These are phyloP conservation scores for Rhinogobio ventralis DNA, from an alignment of 2,797 vertebrate genomes.

Conservation along the genomic window DNA sequence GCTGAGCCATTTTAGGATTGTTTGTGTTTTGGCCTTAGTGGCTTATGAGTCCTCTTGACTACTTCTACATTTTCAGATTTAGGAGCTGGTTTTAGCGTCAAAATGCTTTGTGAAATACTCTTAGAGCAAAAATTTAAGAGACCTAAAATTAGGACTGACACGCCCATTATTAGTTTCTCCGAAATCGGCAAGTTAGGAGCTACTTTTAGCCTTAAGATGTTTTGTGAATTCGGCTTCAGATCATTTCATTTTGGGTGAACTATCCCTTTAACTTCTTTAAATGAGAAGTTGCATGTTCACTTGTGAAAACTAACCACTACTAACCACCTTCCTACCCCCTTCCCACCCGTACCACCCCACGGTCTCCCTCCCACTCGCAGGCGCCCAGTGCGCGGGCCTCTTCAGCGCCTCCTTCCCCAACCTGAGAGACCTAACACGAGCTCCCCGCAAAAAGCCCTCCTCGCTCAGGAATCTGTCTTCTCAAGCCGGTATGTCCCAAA, in stretches of 20 bases:
- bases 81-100: no score
- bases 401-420: slow-evolving; percentile 98
- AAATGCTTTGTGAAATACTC: no score
- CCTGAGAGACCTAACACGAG: slow-evolving; percentile 95
- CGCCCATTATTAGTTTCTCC: no score
- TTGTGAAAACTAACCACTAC: slow-evolving; percentile 75
- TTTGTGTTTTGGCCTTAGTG: no score
- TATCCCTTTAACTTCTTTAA: neutral
- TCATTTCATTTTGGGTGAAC: neutral
- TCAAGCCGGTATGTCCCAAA: slow-evolving; percentile 89
- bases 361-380: slow-evolving; percentile 80
- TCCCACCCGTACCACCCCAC: slow-evolving; percentile 58
- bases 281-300: slow-evolving; percentile 66
- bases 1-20: no score
- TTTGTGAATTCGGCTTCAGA: no score
- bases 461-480: slow-evolving; percentile 89
- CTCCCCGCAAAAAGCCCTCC: slow-evolving; percentile 89
- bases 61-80: no score
- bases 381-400: slow-evolving; percentile 93
- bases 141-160: no score
- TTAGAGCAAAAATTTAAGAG: no score
- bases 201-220: no score
- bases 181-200: no score
- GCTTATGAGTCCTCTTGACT: no score
- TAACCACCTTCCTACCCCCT: slow-evolving; percentile 34